A percentile compares a stretch with the other conserved stretches of the same genome.
Conservation (phyloP, 2,888 invertebrate genomes). For the Nephrotoma guestfalica region DNA sequence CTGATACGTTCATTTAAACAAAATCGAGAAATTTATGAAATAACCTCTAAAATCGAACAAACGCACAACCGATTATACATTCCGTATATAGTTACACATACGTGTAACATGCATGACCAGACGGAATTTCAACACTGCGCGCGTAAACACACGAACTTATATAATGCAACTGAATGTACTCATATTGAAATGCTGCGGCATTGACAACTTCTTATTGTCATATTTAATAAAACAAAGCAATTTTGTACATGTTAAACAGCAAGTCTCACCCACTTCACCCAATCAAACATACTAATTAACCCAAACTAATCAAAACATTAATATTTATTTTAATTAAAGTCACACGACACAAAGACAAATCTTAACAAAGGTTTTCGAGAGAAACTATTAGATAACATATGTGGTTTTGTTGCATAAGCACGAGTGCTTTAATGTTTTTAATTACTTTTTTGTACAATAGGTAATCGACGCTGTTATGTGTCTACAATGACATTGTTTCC, state of each 20-base stretch:
- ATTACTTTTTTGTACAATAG: neutral
- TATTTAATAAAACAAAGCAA: neutral
- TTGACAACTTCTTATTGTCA: neutral
- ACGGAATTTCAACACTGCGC: neutral
- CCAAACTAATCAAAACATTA: neutral
- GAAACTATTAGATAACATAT: neutral
- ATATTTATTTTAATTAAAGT: neutral
- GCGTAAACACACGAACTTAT: neutral
- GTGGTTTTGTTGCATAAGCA: neutral
- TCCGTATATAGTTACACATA: neutral
- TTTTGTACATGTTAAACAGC: neutral
- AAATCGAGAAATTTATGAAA: neutral
- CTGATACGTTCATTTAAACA: neutral
- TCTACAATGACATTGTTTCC: neutral
- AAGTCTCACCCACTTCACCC: neutral
- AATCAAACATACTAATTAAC: neutral
- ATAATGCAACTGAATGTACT: neutral
- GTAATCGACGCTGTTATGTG: neutral
- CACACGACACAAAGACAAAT: neutral
- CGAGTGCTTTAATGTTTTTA: neutral
- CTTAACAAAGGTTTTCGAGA: neutral
- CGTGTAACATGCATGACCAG: neutral
- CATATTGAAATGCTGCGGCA: neutral
- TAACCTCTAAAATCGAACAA: neutral
- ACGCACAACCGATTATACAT: neutral